phyloP scores from a whole-genome alignment of 2,888 invertebrate species.

The Tridacna gigas region DNA sequence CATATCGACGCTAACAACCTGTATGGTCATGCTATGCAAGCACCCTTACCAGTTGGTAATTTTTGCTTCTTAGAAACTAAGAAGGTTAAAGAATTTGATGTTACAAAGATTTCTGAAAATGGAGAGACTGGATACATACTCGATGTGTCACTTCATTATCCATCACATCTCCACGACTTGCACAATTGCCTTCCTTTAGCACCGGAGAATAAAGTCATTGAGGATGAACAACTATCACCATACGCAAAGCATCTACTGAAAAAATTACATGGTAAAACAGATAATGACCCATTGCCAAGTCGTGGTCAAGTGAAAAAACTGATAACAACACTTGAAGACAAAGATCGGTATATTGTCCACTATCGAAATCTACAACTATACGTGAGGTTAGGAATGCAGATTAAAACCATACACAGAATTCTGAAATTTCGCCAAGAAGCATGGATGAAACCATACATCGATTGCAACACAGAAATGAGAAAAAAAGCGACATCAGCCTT shows the following conservation, averaged over 20 bases:
- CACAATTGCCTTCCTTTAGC: conserved; percentile 23
- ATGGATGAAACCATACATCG: conserved; percentile 82
- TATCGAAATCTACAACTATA: conserved; percentile 38
- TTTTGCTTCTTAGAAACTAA: conserved; percentile 57
- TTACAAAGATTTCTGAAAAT: conserved; percentile 13
- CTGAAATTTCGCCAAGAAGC: conserved; percentile 71
- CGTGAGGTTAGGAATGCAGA: conserved; percentile 60
- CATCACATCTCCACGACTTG: conserved; percentile 14
- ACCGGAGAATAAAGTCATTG: conserved; percentile 3
- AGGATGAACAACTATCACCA: conserved; percentile 22
- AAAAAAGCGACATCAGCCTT: conserved; percentile 35
- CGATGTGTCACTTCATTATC: conserved; percentile 34
- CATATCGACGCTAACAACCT: conserved; percentile 42
- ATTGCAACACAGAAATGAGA: conserved; percentile 68
- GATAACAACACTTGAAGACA: conserved; percentile 6
- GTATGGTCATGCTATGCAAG: conserved; percentile 66
- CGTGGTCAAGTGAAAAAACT: conserved; percentile 9
- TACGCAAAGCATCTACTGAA: conserved; percentile 19
- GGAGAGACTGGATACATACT: conserved; percentile 27
- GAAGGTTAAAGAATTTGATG: conserved; percentile 31
- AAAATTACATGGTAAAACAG: conserved; percentile 10
- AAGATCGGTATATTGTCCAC: conserved; percentile 29
- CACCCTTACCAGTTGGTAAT: conserved; percentile 68
- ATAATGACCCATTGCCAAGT: conserved; percentile 7
- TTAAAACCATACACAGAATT: conserved; percentile 75